Percentiles rank a stretch among this genome's conserved stretches.
phyloP scores from a whole-genome alignment of 92 coral and sea anemone species.

The Palythoa grandiflora region DNA sequence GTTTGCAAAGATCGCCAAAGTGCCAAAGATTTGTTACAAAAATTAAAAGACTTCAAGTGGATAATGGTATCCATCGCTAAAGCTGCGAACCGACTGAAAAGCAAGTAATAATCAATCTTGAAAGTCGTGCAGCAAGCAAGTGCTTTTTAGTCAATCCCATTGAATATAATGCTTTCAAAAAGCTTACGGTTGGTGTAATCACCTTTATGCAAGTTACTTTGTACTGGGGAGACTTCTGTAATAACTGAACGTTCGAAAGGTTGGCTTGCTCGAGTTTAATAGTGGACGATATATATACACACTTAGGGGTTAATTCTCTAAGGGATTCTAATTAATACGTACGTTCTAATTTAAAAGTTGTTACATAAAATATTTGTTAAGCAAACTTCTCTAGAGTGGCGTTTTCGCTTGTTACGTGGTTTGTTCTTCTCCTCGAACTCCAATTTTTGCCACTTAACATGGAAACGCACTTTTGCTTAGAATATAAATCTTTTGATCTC shows the following conservation, averaged over 20 bases:
- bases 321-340: too few relatives aligned
- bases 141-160: background rate
- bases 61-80: background rate
- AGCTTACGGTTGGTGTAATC: background rate
- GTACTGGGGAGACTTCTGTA: background rate
- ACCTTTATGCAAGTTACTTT: too few relatives aligned
- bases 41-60: background rate
- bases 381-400: too few relatives aligned
- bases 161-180: constrained; percentile 16
- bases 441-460: too few relatives aligned
- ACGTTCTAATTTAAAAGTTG: too few relatives aligned
- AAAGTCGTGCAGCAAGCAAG: background rate
- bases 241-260: background rate
- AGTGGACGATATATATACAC: background rate
- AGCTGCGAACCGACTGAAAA: background rate
- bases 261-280: background rate
- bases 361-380: too few relatives aligned
- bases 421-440: too few relatives aligned
- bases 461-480: too few relatives aligned
- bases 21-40: background rate
- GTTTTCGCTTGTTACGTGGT: too few relatives aligned
- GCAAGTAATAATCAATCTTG: too few relatives aligned
- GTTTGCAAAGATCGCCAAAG: too few relatives aligned
- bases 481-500: too few relatives aligned
- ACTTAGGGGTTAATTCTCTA: background rate